Evolutionary conservation across 2,113 vertebrate species (phyloP).

Genomic region (Riparia riparia): DNA sequence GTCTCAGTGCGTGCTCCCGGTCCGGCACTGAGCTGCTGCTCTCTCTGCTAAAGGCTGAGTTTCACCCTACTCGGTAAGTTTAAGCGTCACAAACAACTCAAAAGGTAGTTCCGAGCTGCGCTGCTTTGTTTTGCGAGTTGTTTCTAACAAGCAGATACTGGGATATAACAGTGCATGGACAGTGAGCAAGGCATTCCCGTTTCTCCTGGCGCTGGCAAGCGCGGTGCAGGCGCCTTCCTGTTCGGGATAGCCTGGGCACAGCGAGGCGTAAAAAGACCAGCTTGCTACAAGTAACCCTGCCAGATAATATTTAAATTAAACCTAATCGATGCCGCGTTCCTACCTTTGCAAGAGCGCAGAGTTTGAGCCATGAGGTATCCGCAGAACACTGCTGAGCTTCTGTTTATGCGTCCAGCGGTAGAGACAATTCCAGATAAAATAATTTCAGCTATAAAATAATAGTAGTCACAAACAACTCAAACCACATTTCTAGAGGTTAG

Average conservation of each 20-base stretch:
- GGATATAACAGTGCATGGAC: accelerated
- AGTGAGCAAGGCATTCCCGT: not conserved
- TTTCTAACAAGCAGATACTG: accelerated
- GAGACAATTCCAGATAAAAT: not conserved
- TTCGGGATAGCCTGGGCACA: not conserved
- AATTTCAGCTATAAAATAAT: not conserved
- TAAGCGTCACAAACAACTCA: not conserved
- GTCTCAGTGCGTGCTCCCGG: not conserved
- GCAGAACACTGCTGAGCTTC: not conserved
- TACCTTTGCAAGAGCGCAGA: not conserved
- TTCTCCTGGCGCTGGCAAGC: not conserved
- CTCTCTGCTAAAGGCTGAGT: accelerated
- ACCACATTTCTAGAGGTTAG: not conserved
- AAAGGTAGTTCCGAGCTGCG: not conserved
- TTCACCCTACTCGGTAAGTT: no score
- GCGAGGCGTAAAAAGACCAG: accelerated
- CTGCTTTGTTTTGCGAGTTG: accelerated
- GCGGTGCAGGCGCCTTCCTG: not conserved
- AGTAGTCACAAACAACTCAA: not conserved
- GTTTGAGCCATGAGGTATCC: accelerated
- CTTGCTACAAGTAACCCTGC: not conserved
- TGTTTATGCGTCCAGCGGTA: accelerated
- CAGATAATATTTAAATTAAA: not conserved
- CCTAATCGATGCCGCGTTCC: accelerated
- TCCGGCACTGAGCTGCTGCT: not conserved